These are phyloP conservation scores for Cotesia glomerata DNA, from an alignment of 1,140 invertebrate species.

Conservation along the genomic window DNA sequence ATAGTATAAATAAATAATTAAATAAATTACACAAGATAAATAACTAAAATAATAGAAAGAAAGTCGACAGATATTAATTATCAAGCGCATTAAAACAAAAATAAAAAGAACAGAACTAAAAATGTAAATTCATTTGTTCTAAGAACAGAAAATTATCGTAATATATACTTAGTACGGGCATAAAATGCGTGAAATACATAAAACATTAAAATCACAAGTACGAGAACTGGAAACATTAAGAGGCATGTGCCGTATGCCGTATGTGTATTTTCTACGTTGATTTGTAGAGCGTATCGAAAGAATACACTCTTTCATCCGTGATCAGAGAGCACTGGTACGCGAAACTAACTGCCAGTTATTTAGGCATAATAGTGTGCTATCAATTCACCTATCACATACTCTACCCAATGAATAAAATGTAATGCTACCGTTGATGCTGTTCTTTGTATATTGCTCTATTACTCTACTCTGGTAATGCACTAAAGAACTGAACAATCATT, in stretches of 20 bases:
- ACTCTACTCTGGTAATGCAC: neutral
- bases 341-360: slow-evolving; percentile 30
- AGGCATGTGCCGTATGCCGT: neutral
- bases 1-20: too few species aligned
- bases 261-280: slow-evolving; percentile 38
- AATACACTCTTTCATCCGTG: slow-evolving; percentile 43
- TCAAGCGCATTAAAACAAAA: too few species aligned
- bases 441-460: neutral
- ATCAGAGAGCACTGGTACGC: slow-evolving; percentile 28
- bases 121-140: too few species aligned
- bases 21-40: too few species aligned
- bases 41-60: too few species aligned
- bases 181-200: neutral
- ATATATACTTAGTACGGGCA: too few species aligned
- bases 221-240: neutral
- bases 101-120: too few species aligned
- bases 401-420: slow-evolving; percentile 11
- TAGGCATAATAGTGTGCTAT: slow-evolving; percentile 35
- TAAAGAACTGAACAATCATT: too few species aligned
- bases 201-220: neutral
- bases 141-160: too few species aligned
- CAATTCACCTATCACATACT: slow-evolving; percentile 25
- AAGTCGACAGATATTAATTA: too few species aligned
- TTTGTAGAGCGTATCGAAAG: slow-evolving; percentile 49
- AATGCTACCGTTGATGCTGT: slow-evolving; percentile 5